phyloP scores from a whole-genome alignment of 2,888 invertebrate species.

The Erebia palarica region DNA sequence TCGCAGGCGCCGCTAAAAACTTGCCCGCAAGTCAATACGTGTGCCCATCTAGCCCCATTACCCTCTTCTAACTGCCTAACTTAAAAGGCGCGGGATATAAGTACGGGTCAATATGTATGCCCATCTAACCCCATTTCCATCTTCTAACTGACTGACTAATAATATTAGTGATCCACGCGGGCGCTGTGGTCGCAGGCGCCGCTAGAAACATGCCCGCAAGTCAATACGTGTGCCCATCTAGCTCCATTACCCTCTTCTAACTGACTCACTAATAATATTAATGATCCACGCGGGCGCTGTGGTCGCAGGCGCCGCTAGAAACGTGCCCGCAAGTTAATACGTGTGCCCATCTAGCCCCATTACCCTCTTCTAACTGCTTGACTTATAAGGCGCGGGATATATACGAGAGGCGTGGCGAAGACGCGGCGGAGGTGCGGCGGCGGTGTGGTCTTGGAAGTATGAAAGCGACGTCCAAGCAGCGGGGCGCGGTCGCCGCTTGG shows the following conservation, averaged over 20 bases:
- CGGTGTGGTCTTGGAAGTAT: no score
- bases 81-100: no score
- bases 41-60: no score
- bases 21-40: not conserved
- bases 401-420: slow-evolving; percentile 50
- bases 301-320: slow-evolving; percentile 44
- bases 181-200: slow-evolving; percentile 44
- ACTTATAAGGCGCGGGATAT: no score
- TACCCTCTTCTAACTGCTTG: not conserved
- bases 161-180: slow-evolving; percentile 34
- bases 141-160: no score
- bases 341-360: not conserved
- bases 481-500: no score
- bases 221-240: not conserved
- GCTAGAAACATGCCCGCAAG: slow-evolving; percentile 35
- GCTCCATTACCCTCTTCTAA: no score
- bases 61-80: no score
- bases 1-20: slow-evolving; percentile 22
- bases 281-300: slow-evolving; percentile 49
- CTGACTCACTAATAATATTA: no score
- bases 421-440: slow-evolving; percentile 45
- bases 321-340: slow-evolving; percentile 12
- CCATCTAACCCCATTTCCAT: no score
- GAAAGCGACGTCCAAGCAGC: no score
- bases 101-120: no score